Evolutionary conservation across 2,888 invertebrate species (phyloP).

Genomic region (Prostheceraeus crozeri): DNA sequence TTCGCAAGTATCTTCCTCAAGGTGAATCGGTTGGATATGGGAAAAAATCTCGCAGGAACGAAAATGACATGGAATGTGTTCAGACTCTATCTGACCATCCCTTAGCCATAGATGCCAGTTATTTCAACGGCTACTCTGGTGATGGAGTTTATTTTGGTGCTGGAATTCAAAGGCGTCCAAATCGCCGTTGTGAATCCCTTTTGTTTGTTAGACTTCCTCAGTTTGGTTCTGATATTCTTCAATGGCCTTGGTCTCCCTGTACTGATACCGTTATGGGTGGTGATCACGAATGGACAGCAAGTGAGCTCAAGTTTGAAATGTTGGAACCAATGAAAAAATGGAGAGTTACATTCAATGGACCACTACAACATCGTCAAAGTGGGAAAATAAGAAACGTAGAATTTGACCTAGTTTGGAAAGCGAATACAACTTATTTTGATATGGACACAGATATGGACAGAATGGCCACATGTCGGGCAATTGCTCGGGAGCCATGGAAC

Average conservation of each 20-base stretch:
- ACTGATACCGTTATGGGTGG: constrained; percentile 62
- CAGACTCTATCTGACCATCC: too few relatives aligned
- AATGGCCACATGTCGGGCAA: constrained; percentile 65
- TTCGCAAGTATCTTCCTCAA: too few relatives aligned
- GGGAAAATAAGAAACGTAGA: constrained; percentile 56
- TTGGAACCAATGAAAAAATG: constrained; percentile 69
- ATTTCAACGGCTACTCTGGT: constrained; percentile 66
- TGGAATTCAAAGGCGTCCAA: constrained; percentile 65
- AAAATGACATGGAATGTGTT: too few relatives aligned
- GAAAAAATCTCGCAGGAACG: too few relatives aligned
- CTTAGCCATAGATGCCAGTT: constrained; percentile 70
- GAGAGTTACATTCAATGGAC: constrained; percentile 66
- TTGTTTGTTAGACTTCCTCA: constrained; percentile 42
- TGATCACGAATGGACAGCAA: constrained; percentile 63
- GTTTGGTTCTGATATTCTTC: constrained; percentile 66
- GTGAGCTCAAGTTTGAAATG: constrained; percentile 65
- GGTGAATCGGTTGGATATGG: too few relatives aligned
- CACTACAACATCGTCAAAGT: constrained; percentile 60
- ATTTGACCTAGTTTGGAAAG: constrained; percentile 64
- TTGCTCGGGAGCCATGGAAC: constrained; percentile 70
- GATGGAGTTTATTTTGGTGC: constrained; percentile 65
- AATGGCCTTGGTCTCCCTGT: constrained; percentile 66
- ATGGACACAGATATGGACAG: constrained; percentile 68
- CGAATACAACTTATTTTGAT: constrained; percentile 65
- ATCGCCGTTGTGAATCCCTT: constrained; percentile 25